Conservation (phyloP, 2,113 vertebrate species). For the Pachypanchax playfairii region DNA sequence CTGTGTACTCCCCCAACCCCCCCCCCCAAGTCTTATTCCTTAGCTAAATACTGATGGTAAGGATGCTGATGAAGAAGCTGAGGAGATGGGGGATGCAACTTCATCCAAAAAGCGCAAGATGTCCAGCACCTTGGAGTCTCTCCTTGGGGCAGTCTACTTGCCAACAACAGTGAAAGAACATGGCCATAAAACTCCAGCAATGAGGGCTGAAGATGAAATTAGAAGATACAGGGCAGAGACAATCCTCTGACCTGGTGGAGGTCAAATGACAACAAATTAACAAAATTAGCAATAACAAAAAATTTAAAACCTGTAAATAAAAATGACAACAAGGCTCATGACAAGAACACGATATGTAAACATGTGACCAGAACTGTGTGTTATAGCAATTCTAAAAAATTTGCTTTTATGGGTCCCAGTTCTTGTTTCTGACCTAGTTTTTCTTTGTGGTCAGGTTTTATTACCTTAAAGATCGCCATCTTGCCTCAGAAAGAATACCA, state of each 20-base stretch:
- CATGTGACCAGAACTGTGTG: too few species aligned
- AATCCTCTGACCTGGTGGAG: slow-evolving; percentile 10
- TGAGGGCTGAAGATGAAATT: background rate
- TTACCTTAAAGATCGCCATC: too few species aligned
- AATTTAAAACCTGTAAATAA: too few species aligned
- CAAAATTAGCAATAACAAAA: too few species aligned
- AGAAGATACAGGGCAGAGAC: background rate
- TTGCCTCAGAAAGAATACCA: too few species aligned
- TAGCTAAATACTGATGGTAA: background rate
- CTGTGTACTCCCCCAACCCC: background rate
- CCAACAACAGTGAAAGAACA: background rate
- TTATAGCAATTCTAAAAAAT: too few species aligned
- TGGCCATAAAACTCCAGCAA: background rate
- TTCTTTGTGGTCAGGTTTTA: too few species aligned
- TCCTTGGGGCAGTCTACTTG: background rate
- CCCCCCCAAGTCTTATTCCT: background rate
- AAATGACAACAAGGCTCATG: too few species aligned
- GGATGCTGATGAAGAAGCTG: background rate
- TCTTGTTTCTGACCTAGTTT: too few species aligned
- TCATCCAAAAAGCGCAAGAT: background rate
- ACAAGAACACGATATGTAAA: too few species aligned
- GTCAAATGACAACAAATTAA: too few species aligned
- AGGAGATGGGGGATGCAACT: background rate
- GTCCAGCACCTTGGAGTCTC: background rate
- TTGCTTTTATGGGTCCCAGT: too few species aligned